phyloP scores from a whole-genome alignment of 1,140 invertebrate species.

The Anadara kagoshimensis region DNA sequence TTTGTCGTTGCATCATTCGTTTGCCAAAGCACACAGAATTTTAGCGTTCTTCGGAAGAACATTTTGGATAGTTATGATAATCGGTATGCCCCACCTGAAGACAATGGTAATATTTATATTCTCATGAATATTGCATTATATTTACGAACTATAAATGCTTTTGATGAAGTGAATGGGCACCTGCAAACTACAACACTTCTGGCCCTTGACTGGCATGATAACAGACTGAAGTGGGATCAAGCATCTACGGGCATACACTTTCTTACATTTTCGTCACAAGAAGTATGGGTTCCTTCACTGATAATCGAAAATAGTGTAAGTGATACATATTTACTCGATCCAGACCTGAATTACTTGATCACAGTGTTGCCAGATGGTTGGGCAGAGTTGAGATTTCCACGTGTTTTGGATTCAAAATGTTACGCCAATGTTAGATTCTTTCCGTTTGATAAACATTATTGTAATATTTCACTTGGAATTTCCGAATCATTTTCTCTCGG shows the following conservation, averaged over 20 bases:
- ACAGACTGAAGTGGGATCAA: constrained; percentile 14
- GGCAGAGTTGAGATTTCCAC: constrained; percentile 11
- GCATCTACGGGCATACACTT: not conserved
- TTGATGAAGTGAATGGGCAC: constrained; percentile 31
- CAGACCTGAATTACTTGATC: constrained; percentile 5
- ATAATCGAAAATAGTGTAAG: constrained; percentile 13
- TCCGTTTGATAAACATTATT: constrained; percentile 34
- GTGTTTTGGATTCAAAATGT: constrained; percentile 12
- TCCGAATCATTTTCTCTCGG: too few relatives aligned
- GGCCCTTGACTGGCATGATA: constrained; percentile 27
- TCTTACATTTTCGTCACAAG: constrained; percentile 5
- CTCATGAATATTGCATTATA: not conserved
- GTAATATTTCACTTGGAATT: not conserved
- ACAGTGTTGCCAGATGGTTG: constrained; percentile 6
- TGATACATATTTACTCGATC: constrained; percentile 4
- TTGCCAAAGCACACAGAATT: too few relatives aligned
- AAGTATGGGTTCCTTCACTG: constrained; percentile 27
- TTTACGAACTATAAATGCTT: not conserved
- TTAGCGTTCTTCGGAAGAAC: too few relatives aligned
- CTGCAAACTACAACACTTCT: constrained; percentile 19
- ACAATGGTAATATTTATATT: too few relatives aligned
- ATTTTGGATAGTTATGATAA: too few relatives aligned
- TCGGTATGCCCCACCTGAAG: too few relatives aligned
- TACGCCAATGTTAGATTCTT: constrained; percentile 16
- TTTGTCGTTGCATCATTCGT: too few relatives aligned